Conservation (phyloP, 2,888 invertebrate genomes). For the Schizotus pectinicornis region DNA sequence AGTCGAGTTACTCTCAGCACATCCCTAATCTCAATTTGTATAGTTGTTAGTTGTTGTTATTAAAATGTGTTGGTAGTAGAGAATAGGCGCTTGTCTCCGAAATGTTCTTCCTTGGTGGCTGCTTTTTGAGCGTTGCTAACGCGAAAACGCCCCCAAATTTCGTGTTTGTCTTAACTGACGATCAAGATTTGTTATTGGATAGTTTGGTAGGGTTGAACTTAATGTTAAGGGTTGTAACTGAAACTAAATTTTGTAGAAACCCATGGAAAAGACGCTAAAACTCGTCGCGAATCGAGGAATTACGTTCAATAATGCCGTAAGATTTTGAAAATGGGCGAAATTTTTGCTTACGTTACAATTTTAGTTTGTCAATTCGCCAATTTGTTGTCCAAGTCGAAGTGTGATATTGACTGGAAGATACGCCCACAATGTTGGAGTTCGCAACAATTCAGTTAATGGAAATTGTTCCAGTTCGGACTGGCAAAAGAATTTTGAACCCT, state of each 20-base stretch:
- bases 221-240: background rate
- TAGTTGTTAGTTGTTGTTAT: background rate
- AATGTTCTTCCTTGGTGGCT: slow-evolving; percentile 1
- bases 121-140: background rate
- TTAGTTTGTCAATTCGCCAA: slow-evolving; percentile 83
- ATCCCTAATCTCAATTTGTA: slow-evolving; percentile 4
- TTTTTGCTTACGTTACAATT: slow-evolving; percentile 29
- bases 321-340: slow-evolving; percentile 46
- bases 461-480: slow-evolving; percentile 77
- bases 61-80: slow-evolving; percentile 15
- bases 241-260: slow-evolving; percentile 62
- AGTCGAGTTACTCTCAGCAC: slow-evolving; percentile 59
- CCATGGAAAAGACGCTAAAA: slow-evolving; percentile 69
- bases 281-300: slow-evolving; percentile 70
- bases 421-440: slow-evolving; percentile 79
- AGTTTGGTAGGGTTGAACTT: slow-evolving; percentile 69
- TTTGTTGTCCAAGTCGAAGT: slow-evolving; percentile 91
- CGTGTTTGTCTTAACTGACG: slow-evolving; percentile 81
- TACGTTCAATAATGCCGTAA: slow-evolving; percentile 77
- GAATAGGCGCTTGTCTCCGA: too few relatives aligned
- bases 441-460: slow-evolving; percentile 79
- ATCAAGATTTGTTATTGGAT: slow-evolving; percentile 81
- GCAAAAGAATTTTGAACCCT: slow-evolving; percentile 68
- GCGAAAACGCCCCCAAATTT: slow-evolving; percentile 67
- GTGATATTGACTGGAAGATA: slow-evolving; percentile 84